phyloP scores from a whole-genome alignment of 1,140 invertebrate genomes.

The Chrysomallon squamiferum region DNA sequence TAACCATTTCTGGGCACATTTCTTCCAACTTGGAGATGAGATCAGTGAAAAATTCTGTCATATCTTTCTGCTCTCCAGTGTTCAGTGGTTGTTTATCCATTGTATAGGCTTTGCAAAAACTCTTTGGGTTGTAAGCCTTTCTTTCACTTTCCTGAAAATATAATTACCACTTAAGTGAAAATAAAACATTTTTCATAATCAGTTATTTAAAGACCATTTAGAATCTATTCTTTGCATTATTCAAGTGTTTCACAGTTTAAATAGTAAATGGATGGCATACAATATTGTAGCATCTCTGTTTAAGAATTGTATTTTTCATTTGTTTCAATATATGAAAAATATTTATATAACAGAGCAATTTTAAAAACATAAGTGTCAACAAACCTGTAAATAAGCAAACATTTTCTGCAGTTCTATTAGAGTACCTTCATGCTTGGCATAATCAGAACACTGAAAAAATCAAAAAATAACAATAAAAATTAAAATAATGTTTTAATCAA shows the following conservation, averaged over 20 bases:
- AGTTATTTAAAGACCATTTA: too few relatives aligned
- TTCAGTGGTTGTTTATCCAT: conserved; percentile 93
- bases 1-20: conserved; percentile 84
- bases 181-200: too few relatives aligned
- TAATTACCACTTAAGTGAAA: background rate
- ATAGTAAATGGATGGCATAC: too few relatives aligned
- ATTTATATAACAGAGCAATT: too few relatives aligned
- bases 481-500: too few relatives aligned
- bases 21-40: conserved; percentile 94
- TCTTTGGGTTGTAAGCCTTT: conserved; percentile 92
- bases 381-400: conserved; percentile 89
- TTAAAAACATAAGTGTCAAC: too few relatives aligned
- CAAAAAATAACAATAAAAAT: too few relatives aligned
- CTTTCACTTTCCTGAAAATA: conserved; percentile 83
- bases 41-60: conserved; percentile 98
- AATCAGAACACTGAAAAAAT: conserved; percentile 66
- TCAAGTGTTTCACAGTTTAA: too few relatives aligned
- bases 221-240: too few relatives aligned
- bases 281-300: too few relatives aligned
- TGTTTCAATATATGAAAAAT: too few relatives aligned
- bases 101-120: conserved; percentile 94
- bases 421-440: conserved; percentile 81
- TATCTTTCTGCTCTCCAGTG: conserved; percentile 96
- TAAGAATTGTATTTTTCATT: too few relatives aligned
- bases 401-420: conserved; percentile 88